Evolutionary conservation across 2,113 vertebrate genomes (phyloP), one percentile per base, ranked within the genome.

Genomic region (Corydoras maculifer): DNA sequence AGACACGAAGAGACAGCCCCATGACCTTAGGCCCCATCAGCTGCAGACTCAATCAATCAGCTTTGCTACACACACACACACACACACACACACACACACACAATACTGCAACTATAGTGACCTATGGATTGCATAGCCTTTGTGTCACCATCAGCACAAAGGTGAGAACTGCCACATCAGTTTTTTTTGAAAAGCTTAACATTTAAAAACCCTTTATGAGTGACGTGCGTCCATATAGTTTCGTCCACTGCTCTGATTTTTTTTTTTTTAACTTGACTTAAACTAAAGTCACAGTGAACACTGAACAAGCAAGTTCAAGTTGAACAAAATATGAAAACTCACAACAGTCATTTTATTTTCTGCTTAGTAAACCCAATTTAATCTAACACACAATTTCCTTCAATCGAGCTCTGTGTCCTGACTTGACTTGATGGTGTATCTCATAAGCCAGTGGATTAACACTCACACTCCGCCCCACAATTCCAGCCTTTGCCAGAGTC

Each of bases 11-110:
- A 78, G 60, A 69, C 48, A 74, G 72, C 80, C 43, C 32, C 15
- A 57, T 12, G 75, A 88, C 86, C 86, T 87, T 84, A 76, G 80
- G 82, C 82, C 85, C 63, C 77, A 84, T 84, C 77, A 83, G 81
- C 76, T 80, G 83, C 85, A 90, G 84, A 87, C 85, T 82, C 72
- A 79, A 90, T 88, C 87, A 86, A 88, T 90, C 87, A 79, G 79
- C 57, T 25, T 25, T 25, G 81, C 81, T 83, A 14, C 80, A 63
- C 54, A 49, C 68, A 50, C 67, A 29, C 75, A 50, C 68, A 67
- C 72, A 65, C 43, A 54, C 59, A 63, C n/a, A n/a, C n/a, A 43
- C 69, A 57, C 60, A 62, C 60, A 58, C 62, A 65, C 14, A 15
- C 74, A 64, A n/a, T 32, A 31, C 32, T 7, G 8, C 35, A 62